Base-by-base conservation (phyloP, 1,140 invertebrate species). In the Drosophila aff. region DNA sequence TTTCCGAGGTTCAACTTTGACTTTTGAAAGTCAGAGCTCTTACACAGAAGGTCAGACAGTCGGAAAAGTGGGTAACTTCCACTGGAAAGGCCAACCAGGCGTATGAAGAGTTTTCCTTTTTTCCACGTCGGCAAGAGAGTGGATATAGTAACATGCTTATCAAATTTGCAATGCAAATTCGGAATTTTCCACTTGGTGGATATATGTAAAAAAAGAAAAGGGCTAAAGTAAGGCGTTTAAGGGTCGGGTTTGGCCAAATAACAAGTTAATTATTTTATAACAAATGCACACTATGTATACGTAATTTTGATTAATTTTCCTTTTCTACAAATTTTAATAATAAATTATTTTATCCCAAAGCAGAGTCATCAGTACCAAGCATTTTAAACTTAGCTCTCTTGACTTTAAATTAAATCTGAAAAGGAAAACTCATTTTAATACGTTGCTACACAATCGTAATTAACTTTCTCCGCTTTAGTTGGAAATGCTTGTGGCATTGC, bases 381-480 rank as follows among this genome's bases (percentile, higher is more conserved):
- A 3, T 55, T 23, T 38, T 16, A 18, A 57, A n/a, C 21, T 40
- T 3, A 15, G 23, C 33, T 31, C 31, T 26, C 49, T 52, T 64
- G 61, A 82, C 71, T 63, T 23, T 63, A 63, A 40, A 53, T 31
- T 33, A 4, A 21, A 71, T 28, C 23, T 33, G 23, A 52, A 52
- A 46, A 38, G 8, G 36, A 77, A 50, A 46, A 36, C 43, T 47
- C 9, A 44, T 61, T 55, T 55, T 31, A 41, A 60, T 47, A 62
- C 44, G 53, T 59, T 11, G 21, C 36, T 53, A 31, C 23, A 64
- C 60, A 55, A 36, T 18, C 33, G 49, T 72, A 85, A 85, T 85
- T 87, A 87, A 87, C 79, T 87, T 82, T 75, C 72, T 28, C 59
- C 40, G 43, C 46, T 59, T 63, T 40, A 33, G 63, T 41, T 40